phyloP scores from a whole-genome alignment of 2,888 invertebrate species.

The Leptothorax acervorum region DNA sequence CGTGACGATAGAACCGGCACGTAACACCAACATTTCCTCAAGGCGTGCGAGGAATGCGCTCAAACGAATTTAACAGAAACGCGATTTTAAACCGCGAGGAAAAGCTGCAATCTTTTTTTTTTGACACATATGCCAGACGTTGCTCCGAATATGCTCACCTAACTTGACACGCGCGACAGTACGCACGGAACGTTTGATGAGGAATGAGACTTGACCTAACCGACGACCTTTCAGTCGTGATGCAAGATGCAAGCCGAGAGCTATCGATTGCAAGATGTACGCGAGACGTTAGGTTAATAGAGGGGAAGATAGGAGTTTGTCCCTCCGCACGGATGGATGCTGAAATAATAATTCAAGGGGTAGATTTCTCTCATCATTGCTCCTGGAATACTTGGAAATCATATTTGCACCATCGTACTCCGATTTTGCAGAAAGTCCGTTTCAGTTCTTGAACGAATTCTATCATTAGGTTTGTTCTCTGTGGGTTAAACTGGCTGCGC shows the following conservation, averaged over 20 bases:
- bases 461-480: not conserved
- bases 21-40: conserved; percentile 71
- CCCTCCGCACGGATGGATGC: not conserved
- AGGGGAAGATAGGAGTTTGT: not conserved
- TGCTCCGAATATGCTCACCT: conserved; percentile 74
- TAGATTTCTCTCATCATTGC: not conserved
- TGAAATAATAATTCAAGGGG: not conserved
- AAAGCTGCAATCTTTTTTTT: not conserved
- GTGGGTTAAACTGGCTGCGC: too few species aligned
- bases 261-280: conserved; percentile 65
- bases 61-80: not conserved
- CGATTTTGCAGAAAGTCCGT: not conserved
- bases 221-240: conserved; percentile 73
- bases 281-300: conserved; percentile 10
- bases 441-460: not conserved
- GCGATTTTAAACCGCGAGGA: not conserved
- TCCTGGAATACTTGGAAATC: not conserved
- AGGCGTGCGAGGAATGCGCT: conserved; percentile 38
- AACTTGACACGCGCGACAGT: conserved; percentile 68
- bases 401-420: not conserved
- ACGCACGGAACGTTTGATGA: conserved; percentile 75
- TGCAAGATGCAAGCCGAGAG: conserved; percentile 23
- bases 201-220: conserved; percentile 81
- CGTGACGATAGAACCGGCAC: conserved; percentile 69
- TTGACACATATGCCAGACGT: conserved; percentile 13